Conservation (phyloP, 2,113 vertebrate genomes). For the Typhlomys cinereus region DNA sequence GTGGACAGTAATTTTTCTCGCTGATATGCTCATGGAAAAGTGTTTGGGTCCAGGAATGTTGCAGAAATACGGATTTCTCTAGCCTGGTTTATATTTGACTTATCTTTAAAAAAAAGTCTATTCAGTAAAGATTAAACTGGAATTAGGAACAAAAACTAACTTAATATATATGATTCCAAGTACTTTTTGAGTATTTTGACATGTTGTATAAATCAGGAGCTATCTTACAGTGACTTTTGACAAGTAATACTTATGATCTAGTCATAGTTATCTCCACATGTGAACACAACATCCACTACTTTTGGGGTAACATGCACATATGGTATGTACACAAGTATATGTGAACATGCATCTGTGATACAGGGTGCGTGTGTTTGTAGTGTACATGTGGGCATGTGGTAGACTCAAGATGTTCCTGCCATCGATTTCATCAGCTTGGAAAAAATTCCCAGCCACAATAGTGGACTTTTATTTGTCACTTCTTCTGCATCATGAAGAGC, state of each 20-base stretch:
- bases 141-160: not conserved
- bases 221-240: not conserved
- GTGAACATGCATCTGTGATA: not conserved
- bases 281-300: not conserved
- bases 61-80: not conserved
- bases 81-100: not conserved
- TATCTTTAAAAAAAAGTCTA: not conserved
- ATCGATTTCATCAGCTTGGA: not conserved
- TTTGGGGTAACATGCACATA: not conserved
- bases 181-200: not conserved
- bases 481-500: not conserved
- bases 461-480: not conserved
- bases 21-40: not conserved
- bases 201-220: not conserved
- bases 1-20: not conserved
- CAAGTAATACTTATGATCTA: not conserved
- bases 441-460: not conserved
- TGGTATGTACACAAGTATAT: not conserved
- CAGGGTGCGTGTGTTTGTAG: not conserved
- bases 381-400: not conserved
- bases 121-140: not conserved
- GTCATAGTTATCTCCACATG: not conserved
- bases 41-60: not conserved
- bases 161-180: too few species aligned
- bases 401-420: not conserved